phyloP scores from a whole-genome alignment of 2,797 vertebrate species.

The Epinephelus coioides region DNA sequence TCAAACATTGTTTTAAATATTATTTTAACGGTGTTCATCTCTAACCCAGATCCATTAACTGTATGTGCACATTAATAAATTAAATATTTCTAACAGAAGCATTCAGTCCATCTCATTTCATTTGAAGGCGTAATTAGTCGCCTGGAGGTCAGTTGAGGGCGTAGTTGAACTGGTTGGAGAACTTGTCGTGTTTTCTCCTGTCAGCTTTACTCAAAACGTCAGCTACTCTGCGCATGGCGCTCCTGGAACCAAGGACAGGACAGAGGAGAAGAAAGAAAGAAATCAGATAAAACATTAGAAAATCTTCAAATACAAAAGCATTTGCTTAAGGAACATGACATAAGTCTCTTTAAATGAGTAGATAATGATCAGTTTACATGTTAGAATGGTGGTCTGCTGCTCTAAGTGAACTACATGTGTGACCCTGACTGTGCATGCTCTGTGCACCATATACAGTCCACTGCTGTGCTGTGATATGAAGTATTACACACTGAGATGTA shows the following conservation, averaged over 20 bases:
- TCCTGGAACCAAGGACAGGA: conserved; percentile 78
- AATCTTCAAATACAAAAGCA: no score
- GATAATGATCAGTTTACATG: no score
- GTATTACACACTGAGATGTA: not conserved
- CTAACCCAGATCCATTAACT: not conserved
- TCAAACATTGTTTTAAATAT: not conserved
- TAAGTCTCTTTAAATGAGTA: no score
- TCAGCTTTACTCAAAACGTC: conserved; percentile 91
- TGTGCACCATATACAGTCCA: not conserved
- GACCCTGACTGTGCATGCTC: no score
- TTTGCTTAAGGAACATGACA: no score
- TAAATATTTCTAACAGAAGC: not conserved
- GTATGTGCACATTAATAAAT: not conserved
- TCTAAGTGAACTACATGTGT: no score
- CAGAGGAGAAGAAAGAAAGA: conserved; percentile 58
- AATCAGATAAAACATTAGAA: not conserved
- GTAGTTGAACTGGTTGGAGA: conserved; percentile 98
- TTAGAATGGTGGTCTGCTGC: no score
- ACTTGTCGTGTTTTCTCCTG: conserved; percentile 94
- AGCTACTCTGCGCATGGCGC: conserved; percentile 88
- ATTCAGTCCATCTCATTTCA: not conserved
- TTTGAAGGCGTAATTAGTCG: accelerated
- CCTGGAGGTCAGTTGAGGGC: conserved; percentile 87
- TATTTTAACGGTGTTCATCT: not conserved
- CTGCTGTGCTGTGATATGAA: not conserved